Base-by-base conservation (phyloP, 1,140 invertebrate species). In the Epicauta chinensis region DNA sequence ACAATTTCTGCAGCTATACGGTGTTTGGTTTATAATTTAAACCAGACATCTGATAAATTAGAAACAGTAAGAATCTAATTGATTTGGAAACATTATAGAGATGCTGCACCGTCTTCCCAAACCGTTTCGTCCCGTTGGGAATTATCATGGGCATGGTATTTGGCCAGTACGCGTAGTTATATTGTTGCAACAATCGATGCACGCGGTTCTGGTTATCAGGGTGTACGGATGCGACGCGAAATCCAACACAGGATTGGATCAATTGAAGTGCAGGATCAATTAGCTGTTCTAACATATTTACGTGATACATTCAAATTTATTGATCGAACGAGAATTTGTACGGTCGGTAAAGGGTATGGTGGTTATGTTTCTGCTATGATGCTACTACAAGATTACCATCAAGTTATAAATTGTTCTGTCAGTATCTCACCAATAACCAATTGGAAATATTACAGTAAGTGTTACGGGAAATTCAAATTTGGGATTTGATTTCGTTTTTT, bases 391-490 rank as follows among this genome's bases (percentile, higher is more conserved):
- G 86, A 87, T 63, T 79, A 79, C 2, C 73, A 78, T 48, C 77
- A 82, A 60, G 74, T 88, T 34, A 85, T 91, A 50, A 76, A 82
- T 53, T 93, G 90, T 71, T 85, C 84, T 3, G 83, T 91, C 5
- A 77, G 87, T 23, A 76, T 92, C 2, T 86, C 89, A 46, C 91
- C 91, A 0, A 83, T 93, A 39, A 83, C 86, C 1, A 88, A 86
- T 64, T 87, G 87, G 75, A 72, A 77, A 46, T 86, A 86, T 67
- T 86, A 90, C 65, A 86, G 89, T 91, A 62, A 81, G 79, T n/a
- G n/a, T n/a, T n/a, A n/a, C n/a, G n/a, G n/a, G n/a, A n/a, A n/a
- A n/a, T n/a, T n/a, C n/a, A n/a, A n/a, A n/a, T n/a, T n/a, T n/a
- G n/a, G n/a, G n/a, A n/a, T n/a, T n/a, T n/a, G n/a, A n/a, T n/a